Evolutionary conservation across 2,888 invertebrate species (phyloP), one percentile per base, ranked within the genome.

Genomic region (Trypoxylon attenuatum): DNA sequence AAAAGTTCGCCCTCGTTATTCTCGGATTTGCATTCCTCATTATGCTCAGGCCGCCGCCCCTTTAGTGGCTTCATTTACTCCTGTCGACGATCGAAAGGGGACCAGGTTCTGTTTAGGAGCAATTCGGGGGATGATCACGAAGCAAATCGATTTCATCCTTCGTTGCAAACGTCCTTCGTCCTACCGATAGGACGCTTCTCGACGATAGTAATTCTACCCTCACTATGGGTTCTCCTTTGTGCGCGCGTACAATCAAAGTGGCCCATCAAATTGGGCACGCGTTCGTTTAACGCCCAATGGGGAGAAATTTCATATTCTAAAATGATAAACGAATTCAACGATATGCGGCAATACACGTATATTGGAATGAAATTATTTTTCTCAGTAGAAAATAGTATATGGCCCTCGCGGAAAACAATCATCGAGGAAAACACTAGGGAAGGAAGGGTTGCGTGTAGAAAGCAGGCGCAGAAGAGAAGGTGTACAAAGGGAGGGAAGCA

Each of bases 131-230:
- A 19, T 22, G 57, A 69, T 68, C 62, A 59, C 49, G 66, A 46
- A 41, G 50, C 59, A 69, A 79, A 77, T 77, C 77, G 78, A 79
- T 77, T 76, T 74, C 70, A 73, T 66, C 57, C 72, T 58, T 63
- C 62, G 60, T 52, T 43, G 50, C 49, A 4, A 33, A 13, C 19
- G 42, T 21, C 51, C 45, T 39, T 10, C 59, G 54, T 55, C 13
- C 29, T 38, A 2, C 5, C 22, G 46, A 38, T 16, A 5, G 43
- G 6, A 13, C 38, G 41, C 43, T 33, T 59, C 58, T 23, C 53
- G 52, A 55, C 33, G n/a, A n/a, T n/a, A n/a, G n/a, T n/a, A n/a
- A n/a, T n/a, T n/a, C n/a, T n/a, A n/a, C n/a, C n/a, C 4, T 3
- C n/a, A 10, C 47, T 1, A 25, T 2, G 18, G 13, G 23, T 29